Base-by-base conservation (phyloP, 1,140 invertebrate species). In the Drosophila navojoa region DNA sequence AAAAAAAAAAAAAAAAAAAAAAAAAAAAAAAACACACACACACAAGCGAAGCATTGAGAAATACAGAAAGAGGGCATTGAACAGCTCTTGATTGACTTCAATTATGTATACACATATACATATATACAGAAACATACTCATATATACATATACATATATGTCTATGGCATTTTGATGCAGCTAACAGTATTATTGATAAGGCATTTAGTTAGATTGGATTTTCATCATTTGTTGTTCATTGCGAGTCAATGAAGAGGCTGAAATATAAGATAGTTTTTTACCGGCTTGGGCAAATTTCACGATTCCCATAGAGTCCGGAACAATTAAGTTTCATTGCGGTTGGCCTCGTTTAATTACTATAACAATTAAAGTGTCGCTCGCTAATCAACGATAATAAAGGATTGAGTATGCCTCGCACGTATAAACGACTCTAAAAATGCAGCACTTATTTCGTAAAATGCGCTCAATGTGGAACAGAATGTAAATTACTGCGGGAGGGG, bases 351-450 rank as follows among this genome's bases (percentile, higher is more conserved):
- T 42, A 60, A 57, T 50, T 60, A 55, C 25, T 13, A 55, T 47
- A 32, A 68, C 64, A 68, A 69, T 69, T 55, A 55, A 61, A 50
- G n/a, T 5, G 15, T 53, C 54, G 62, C 13, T 15, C 53, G 7
- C 38, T n/a, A 53, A 61, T 22, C 32, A 29, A 53, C 19, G 15
- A 47, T 10, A 25, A 59, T 42, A n/a, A 60, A 54, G 25, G 22
- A 47, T 45, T 67, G 15, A 22, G 35, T 69, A 69, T 54, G 54
- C 52, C 6, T 25, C n/a, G 22, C 71, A 61, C 64, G 70, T 67
- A 42, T 25, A 32, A 57, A 32, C 15, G 9, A 10, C 27, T 16
- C 44, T 50, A 42, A 11, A 29, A 40, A 40, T 59, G 57, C 57
- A 57, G 5, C 49, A 16, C 7, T 54, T 13, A 35, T 11, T 58